A percentile compares a stretch with the other conserved stretches of the same genome.
phyloP scores from a whole-genome alignment of 1,140 invertebrate species.

The Formica exsecta region DNA sequence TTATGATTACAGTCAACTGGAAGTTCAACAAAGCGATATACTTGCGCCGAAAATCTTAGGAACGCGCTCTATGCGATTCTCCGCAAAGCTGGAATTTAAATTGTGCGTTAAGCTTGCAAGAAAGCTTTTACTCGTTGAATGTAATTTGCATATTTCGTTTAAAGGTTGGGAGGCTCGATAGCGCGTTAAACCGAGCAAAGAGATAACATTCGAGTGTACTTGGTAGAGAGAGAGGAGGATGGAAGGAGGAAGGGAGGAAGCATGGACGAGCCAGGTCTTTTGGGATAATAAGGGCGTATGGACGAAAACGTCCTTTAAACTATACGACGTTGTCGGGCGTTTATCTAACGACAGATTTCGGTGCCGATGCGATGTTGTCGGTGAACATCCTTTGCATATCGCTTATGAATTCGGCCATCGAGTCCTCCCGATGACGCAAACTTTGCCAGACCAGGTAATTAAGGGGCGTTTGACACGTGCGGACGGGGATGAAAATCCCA shows the following conservation, averaged over 20 bases:
- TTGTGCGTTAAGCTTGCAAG: slow-evolving; percentile 37
- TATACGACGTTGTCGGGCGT: slow-evolving; percentile 20
- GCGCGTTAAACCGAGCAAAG: slow-evolving; percentile 58
- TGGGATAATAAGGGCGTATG: slow-evolving; percentile 47
- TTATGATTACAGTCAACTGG: slow-evolving; percentile 18
- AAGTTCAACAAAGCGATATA: slow-evolving; percentile 47
- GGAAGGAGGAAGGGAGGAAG: background rate
- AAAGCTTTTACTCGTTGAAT: slow-evolving; percentile 50
- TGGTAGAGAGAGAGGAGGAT: background rate
- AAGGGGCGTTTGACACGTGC: slow-evolving; percentile 64
- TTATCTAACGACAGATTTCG: slow-evolving; percentile 38
- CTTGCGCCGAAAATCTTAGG: slow-evolving; percentile 50
- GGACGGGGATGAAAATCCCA: slow-evolving; percentile 69
- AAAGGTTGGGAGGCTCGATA: slow-evolving; percentile 56
- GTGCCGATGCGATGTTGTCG: background rate
- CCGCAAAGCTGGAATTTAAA: slow-evolving; percentile 60
- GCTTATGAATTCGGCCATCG: slow-evolving; percentile 60
- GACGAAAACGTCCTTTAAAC: slow-evolving; percentile 37
- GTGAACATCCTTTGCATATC: slow-evolving; percentile 28
- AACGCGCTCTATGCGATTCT: slow-evolving; percentile 45
- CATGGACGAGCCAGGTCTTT: slow-evolving; percentile 23
- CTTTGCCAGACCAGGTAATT: slow-evolving; percentile 70
- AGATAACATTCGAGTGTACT: slow-evolving; percentile 45
- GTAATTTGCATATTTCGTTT: slow-evolving; percentile 66
- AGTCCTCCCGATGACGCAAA: slow-evolving; percentile 56